Base-by-base conservation (phyloP, 2,797 vertebrate genomes). In the Protonibea diacanthus region DNA sequence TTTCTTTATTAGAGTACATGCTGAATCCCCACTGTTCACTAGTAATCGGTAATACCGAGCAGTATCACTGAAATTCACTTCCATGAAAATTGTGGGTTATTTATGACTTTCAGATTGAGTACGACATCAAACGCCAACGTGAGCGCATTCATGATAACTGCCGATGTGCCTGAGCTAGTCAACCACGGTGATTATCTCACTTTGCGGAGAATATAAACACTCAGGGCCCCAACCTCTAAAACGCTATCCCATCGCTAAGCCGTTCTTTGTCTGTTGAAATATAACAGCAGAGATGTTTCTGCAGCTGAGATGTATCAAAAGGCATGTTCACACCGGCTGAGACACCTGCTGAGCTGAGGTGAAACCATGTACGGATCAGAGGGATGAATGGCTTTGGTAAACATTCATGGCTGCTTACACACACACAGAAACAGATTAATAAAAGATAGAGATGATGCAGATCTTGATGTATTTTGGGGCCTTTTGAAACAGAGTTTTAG, bases 191-290 rank as follows among this genome's bases (percentile, higher is more conserved):
- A 88, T 84, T 79, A 70, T 80, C 45, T 61, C 71, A 38, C 76
- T 86, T 74, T 79, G 79, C 38, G n/a, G 69, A 76, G 72, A 86
- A 73, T 62, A 72, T 82, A 71, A 86, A 80, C 74, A 86, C 62
- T 49, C 21, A 12, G 45, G 27, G 38, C 73, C 17, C 44, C 51
- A 62, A 71, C 73, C 85, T 80, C 71, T 68, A 49, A 77, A 78
- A 86, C 48, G 60, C 75, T 75, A 81, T 83, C 62, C 53, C 75
- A 49, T 53, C 9, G 1, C 73, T 76, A 68, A 88, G 82, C 61
- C 18, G 14, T 59, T 83, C 53, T 80, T 78, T 74, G 68, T 78
- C 51, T 65, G 61, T 21, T 42, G 51, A 85, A 72, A 71, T 68
- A 65, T 47, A 76, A 21, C 9, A 1, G 23, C 3, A 1, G 61